These are phyloP conservation scores for Drosophila tripunctata DNA, from an alignment of 2,888 invertebrate genomes.

Conservation along the genomic window DNA sequence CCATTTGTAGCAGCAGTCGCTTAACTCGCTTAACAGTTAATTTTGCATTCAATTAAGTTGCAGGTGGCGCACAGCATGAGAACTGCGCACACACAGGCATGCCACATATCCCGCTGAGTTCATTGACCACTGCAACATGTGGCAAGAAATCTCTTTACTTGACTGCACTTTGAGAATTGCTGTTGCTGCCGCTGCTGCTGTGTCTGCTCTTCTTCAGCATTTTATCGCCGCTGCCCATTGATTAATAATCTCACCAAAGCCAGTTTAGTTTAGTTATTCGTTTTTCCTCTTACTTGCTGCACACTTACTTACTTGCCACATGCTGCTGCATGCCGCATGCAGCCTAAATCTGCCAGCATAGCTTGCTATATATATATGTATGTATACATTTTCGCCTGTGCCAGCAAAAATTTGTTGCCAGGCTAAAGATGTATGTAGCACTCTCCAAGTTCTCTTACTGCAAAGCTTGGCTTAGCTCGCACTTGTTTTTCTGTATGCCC, in stretches of 20 bases:
- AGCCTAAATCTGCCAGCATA: constrained; percentile 48
- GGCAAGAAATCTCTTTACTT: constrained; percentile 16
- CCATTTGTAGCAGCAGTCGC: constrained; percentile 14
- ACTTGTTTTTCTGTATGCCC: constrained; percentile 19
- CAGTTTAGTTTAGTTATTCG: constrained; percentile 12
- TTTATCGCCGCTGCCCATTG: constrained; percentile 35
- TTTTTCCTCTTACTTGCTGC: not conserved
- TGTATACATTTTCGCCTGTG: constrained; percentile 58
- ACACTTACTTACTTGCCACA: not conserved
- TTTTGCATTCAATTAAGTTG: constrained; percentile 61
- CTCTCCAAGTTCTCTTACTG: constrained; percentile 15
- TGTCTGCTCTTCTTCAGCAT: constrained; percentile 13
- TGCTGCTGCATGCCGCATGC: not conserved
- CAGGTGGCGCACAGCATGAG: not conserved
- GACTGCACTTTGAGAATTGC: constrained; percentile 4
- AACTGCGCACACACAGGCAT: constrained; percentile 5
- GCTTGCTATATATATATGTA: constrained; percentile 51
- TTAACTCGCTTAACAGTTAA: constrained; percentile 56
- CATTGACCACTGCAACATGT: constrained; percentile 8
- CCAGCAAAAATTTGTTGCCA: constrained; percentile 69
- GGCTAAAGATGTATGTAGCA: constrained; percentile 21
- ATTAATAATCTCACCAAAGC: constrained; percentile 50
- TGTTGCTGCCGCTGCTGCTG: not conserved
- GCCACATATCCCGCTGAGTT: not conserved
- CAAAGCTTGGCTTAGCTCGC: constrained; percentile 1